Evolutionary conservation across 1,140 invertebrate species (phyloP).

Genomic region (Bombus ignitus): DNA sequence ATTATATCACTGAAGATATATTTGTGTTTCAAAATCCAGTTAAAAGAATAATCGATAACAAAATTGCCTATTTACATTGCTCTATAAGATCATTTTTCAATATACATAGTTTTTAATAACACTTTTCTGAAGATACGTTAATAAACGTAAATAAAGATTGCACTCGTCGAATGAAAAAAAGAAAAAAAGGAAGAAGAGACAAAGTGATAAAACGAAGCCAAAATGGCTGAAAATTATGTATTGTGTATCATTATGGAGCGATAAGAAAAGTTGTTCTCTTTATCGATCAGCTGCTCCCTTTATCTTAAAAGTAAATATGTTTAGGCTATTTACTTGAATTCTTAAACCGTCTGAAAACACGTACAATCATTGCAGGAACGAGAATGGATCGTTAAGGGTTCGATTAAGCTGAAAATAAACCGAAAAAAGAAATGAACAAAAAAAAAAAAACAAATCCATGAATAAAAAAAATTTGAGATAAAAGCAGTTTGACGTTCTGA

Average conservation of each 20-base stretch:
- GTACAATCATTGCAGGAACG: background rate
- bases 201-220: background rate
- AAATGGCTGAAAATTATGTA: background rate
- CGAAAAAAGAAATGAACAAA: background rate
- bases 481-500: conserved; percentile 35
- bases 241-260: background rate
- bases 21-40: background rate
- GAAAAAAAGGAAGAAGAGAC: background rate
- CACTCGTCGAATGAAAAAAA: background rate
- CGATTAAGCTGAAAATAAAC: conserved; percentile 36
- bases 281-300: conserved; percentile 17
- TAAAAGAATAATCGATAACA: conserved; percentile 20
- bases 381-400: conserved; percentile 43
- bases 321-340: background rate
- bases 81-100: background rate
- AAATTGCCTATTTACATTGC: background rate
- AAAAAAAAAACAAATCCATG: background rate
- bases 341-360: background rate
- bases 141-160: background rate
- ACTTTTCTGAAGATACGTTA: background rate
- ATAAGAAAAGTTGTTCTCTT: background rate
- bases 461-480: conserved; percentile 22
- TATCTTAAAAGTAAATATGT: conserved; percentile 26
- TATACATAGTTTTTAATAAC: background rate
- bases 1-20: background rate